Evolutionary conservation across 2,113 vertebrate genomes (phyloP).

Genomic region (Elachura formosa): DNA sequence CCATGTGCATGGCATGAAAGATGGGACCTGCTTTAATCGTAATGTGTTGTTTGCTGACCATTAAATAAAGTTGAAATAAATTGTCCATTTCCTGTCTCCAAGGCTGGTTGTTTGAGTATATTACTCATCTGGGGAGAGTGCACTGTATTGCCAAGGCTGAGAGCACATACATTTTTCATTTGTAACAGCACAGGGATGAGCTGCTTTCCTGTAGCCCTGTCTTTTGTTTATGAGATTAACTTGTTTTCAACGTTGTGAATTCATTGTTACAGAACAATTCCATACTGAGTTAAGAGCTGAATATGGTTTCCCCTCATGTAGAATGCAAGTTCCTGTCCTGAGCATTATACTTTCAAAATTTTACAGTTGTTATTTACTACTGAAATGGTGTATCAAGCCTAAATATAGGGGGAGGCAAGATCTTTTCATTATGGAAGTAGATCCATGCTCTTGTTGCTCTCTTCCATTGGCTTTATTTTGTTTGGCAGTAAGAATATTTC

Average conservation of each 20-base stretch:
- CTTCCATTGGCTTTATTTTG: background rate
- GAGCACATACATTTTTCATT: constrained; percentile 12
- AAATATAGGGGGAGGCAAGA: background rate
- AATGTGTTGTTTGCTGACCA: constrained; percentile 12
- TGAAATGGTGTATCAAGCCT: background rate
- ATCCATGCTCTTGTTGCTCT: background rate
- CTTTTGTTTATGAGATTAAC: constrained; percentile 25
- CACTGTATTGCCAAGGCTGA: background rate
- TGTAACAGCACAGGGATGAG: constrained; percentile 22
- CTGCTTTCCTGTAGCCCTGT: background rate
- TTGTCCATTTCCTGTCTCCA: constrained; percentile 17
- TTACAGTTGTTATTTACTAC: background rate
- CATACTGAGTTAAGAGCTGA: background rate
- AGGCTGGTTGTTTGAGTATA: background rate
- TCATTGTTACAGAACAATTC: background rate
- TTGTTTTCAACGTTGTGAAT: constrained; percentile 7
- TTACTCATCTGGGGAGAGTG: background rate
- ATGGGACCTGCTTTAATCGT: constrained; percentile 7
- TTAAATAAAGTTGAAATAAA: constrained; percentile 58
- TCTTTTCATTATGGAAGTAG: background rate
- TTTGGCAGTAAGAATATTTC: background rate
- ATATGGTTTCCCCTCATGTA: background rate
- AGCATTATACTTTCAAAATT: background rate
- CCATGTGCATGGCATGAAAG: background rate
- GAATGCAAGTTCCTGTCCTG: background rate